Percentiles rank a stretch among this genome's conserved stretches.
Evolutionary conservation across 1,140 invertebrate genomes (phyloP).

Genomic region (Coenobita brevimanus): DNA sequence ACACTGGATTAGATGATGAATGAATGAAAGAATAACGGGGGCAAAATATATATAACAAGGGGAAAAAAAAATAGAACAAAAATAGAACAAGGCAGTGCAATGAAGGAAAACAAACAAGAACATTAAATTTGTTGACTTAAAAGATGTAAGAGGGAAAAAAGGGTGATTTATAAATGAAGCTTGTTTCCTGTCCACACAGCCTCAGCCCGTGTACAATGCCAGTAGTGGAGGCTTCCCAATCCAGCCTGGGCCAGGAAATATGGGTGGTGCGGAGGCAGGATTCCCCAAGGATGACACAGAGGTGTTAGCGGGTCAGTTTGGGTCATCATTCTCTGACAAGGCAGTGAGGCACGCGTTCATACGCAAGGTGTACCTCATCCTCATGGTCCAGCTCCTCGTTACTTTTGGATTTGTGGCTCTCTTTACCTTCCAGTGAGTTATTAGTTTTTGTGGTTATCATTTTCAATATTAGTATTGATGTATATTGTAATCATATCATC

Average conservation of each 20-base stretch:
- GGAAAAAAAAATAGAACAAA: no score
- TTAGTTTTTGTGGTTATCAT: neutral
- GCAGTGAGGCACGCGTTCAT: conserved; percentile 73
- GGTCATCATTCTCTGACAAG: conserved; percentile 62
- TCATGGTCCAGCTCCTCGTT: conserved; percentile 74
- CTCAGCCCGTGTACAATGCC: conserved; percentile 58
- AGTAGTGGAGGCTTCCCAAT: conserved; percentile 54
- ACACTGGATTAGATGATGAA: no score
- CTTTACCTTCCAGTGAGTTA: conserved; percentile 74
- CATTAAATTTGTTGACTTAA: no score
- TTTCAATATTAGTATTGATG: no score
- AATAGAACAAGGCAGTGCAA: no score
- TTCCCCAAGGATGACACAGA: conserved; percentile 44
- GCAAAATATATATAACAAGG: no score
- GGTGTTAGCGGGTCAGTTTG: conserved; percentile 55
- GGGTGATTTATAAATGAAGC: no score
- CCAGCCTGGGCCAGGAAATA: conserved; percentile 23
- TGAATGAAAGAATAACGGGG: no score
- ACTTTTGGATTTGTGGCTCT: conserved; percentile 74
- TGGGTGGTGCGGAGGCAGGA: neutral
- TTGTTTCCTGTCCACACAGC: neutral
- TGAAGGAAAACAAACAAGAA: no score
- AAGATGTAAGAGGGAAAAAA: no score
- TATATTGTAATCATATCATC: no score
- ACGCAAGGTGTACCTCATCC: conserved; percentile 75